phyloP scores from a whole-genome alignment of 2,797 vertebrate species.

The Coregonus sp. region DNA sequence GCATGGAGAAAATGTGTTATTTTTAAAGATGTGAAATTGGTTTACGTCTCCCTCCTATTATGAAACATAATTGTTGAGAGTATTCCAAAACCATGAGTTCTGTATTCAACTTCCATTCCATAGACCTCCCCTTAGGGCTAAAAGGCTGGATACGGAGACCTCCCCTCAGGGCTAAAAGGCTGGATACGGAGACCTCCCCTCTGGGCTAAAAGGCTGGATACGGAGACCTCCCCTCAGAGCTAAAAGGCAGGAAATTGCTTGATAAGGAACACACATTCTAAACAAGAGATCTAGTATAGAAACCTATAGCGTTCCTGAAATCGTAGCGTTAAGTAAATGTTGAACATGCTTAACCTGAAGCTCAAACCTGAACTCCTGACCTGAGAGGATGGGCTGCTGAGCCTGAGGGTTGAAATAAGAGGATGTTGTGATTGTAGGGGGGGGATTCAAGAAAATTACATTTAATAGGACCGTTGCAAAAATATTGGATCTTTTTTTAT shows the following conservation, averaged over 20 bases:
- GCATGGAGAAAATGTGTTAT: too few species aligned
- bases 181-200: too few species aligned
- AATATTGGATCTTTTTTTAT: constrained; percentile 12
- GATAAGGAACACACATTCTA: constrained; percentile 20
- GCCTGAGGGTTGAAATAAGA: not conserved
- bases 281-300: constrained; percentile 2
- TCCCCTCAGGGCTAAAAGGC: too few species aligned
- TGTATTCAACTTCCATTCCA: too few species aligned
- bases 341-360: not conserved
- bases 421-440: constrained; percentile 24
- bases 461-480: not conserved
- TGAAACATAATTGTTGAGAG: constrained; percentile 8
- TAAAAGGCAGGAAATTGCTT: constrained; percentile 17
- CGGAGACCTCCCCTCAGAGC: too few species aligned
- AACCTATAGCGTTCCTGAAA: constrained; percentile 16
- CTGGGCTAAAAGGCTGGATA: too few species aligned
- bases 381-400: not conserved
- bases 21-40: constrained; percentile 27
- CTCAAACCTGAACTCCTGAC: constrained; percentile 20
- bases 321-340: constrained; percentile 28
- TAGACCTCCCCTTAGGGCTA: too few species aligned
- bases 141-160: too few species aligned
- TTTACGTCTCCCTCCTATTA: not conserved
- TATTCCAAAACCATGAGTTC: too few species aligned
- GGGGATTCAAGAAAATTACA: constrained; percentile 1